Conservation (phyloP, 2,797 vertebrate genomes). For the Podarcis lilfordi region DNA sequence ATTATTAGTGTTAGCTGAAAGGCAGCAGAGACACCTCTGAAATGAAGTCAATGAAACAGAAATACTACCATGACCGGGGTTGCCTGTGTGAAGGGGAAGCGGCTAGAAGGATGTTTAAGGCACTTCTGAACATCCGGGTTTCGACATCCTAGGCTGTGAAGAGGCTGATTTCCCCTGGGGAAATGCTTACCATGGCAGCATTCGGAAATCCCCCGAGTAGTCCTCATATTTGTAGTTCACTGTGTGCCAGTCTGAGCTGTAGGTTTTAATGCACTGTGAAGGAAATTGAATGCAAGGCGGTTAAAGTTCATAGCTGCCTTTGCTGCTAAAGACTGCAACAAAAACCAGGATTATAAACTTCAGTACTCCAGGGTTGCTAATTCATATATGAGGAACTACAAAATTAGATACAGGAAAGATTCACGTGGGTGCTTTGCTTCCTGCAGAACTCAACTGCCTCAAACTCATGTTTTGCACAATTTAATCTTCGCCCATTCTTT, state of each 20-base stretch:
- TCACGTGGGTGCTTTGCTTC: background rate
- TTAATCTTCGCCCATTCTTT: background rate
- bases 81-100: no score
- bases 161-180: background rate
- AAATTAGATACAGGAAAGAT: background rate
- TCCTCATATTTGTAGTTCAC: slow-evolving; percentile 98
- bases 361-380: background rate
- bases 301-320: background rate
- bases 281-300: slow-evolving; percentile 47
- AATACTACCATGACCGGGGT: background rate
- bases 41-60: background rate
- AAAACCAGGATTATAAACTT: no score
- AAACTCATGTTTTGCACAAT: background rate
- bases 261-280: slow-evolving; percentile 96
- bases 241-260: slow-evolving; percentile 94
- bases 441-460: background rate
- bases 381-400: background rate
- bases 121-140: no score
- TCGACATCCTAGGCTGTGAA: background rate
- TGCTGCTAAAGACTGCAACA: no score
- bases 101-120: no score
- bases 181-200: slow-evolving; percentile 89
- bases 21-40: no score
- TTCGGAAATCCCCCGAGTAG: slow-evolving; percentile 95
- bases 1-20: no score